Conservation (phyloP, 2,888 invertebrate genomes). For the Pammene aurita region DNA sequence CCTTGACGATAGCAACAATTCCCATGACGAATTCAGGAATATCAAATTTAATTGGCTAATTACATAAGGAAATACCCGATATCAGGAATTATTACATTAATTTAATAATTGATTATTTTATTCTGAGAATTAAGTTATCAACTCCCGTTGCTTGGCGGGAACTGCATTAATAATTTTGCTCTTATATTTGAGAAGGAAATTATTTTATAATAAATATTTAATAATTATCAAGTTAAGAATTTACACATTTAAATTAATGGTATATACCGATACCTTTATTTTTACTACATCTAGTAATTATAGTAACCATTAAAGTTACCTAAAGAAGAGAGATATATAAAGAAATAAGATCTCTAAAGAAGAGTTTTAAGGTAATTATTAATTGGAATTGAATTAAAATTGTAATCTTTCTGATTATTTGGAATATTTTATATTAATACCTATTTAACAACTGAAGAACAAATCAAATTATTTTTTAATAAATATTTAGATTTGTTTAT, state of each 20-base stretch:
- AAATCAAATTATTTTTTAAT: too few relatives aligned
- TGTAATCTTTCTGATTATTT: too few relatives aligned
- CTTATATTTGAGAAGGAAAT: not conserved
- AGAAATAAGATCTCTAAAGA: too few relatives aligned
- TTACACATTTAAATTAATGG: not conserved
- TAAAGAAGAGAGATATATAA: too few relatives aligned
- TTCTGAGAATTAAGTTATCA: slow-evolving; percentile 2
- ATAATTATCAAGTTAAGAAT: not conserved
- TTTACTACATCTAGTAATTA: too few relatives aligned
- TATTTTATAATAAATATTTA: not conserved
- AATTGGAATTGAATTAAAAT: too few relatives aligned
- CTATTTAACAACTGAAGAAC: too few relatives aligned
- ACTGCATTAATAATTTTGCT: not conserved
- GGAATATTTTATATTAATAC: too few relatives aligned
- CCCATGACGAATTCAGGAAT: not conserved
- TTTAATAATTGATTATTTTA: slow-evolving; percentile 4
- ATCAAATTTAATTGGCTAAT: slow-evolving; percentile 3
- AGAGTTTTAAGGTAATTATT: too few relatives aligned
- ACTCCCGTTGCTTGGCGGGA: not conserved
- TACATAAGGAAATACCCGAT: slow-evolving; percentile 13
- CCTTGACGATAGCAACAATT: not conserved
- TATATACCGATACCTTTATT: not conserved
- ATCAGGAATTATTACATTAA: not conserved
- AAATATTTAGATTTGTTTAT: too few relatives aligned
- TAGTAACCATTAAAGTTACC: too few relatives aligned